These are phyloP conservation scores for Caenorhabditis wallacei DNA, from an alignment of 2,888 invertebrate species.

Conservation along the genomic window DNA sequence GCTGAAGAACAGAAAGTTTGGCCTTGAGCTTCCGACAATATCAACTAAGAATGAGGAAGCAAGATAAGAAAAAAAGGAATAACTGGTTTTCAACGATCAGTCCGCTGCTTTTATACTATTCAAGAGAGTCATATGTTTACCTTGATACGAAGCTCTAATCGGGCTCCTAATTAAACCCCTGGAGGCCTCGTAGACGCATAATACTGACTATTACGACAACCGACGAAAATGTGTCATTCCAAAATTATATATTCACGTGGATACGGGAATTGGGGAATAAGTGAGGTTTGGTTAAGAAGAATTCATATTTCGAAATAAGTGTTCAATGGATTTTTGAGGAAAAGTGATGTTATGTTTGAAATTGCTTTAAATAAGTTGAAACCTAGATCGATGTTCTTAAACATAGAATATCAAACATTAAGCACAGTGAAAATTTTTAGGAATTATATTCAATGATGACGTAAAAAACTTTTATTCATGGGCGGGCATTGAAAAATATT, in stretches of 20 bases:
- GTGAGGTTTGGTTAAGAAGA: conserved; percentile 15
- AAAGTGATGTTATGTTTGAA: too few species aligned
- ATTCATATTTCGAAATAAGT: background rate
- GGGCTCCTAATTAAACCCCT: conserved; percentile 23
- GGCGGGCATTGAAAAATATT: background rate
- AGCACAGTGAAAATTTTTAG: too few species aligned
- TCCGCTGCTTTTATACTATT: conserved; percentile 5
- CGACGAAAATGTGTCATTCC: conserved; percentile 6
- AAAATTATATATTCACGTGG: conserved; percentile 10
- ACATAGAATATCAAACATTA: too few species aligned
- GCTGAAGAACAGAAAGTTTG: conserved; percentile 9
- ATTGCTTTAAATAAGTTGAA: too few species aligned
- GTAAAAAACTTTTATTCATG: conserved; percentile 2
- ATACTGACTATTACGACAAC: conserved; percentile 1
- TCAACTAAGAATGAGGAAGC: background rate
- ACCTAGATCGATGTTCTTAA: too few species aligned
- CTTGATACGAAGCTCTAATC: background rate
- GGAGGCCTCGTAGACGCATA: conserved; percentile 12
- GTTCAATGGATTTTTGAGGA: too few species aligned
- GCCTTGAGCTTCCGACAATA: background rate
- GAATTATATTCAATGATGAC: background rate
- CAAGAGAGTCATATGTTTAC: conserved; percentile 26
- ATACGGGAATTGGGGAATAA: conserved; percentile 21
- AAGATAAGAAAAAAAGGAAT: background rate
- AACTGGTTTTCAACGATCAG: conserved; percentile 4